phyloP scores from a whole-genome alignment of 2,797 vertebrate genomes.

The Xerus rutilus region DNA sequence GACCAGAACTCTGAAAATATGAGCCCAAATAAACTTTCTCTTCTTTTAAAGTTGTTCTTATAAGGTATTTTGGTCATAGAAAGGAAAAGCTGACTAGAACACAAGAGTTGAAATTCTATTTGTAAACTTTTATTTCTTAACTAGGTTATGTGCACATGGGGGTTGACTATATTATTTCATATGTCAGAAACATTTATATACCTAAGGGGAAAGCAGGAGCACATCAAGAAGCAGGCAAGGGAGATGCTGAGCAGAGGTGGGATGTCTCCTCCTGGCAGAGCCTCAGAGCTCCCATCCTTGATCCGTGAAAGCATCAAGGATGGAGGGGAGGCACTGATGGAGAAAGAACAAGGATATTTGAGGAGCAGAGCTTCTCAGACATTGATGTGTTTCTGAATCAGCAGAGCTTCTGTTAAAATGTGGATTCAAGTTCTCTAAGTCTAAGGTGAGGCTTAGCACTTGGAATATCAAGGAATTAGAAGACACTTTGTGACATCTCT shows the following conservation, averaged over 20 bases:
- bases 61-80: too few species aligned
- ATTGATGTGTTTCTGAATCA: neutral
- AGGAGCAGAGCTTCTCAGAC: neutral
- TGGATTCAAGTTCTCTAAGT: neutral
- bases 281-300: too few species aligned
- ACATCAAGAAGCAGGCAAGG: neutral
- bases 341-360: neutral
- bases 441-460: neutral
- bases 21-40: too few species aligned
- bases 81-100: too few species aligned
- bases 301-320: neutral
- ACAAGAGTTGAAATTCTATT: neutral
- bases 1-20: too few species aligned
- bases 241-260: too few species aligned
- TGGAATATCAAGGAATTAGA: neutral
- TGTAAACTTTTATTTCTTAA: conserved; percentile 11
- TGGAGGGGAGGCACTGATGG: neutral
- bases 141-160: neutral
- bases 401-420: neutral
- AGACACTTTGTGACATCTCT: neutral
- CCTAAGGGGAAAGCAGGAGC: neutral
- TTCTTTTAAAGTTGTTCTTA: too few species aligned
- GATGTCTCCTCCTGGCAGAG: too few species aligned
- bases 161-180: neutral
- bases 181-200: neutral